These are phyloP conservation scores for Sesia apiformis DNA, from an alignment of 2,888 invertebrate genomes.

Conservation along the genomic window DNA sequence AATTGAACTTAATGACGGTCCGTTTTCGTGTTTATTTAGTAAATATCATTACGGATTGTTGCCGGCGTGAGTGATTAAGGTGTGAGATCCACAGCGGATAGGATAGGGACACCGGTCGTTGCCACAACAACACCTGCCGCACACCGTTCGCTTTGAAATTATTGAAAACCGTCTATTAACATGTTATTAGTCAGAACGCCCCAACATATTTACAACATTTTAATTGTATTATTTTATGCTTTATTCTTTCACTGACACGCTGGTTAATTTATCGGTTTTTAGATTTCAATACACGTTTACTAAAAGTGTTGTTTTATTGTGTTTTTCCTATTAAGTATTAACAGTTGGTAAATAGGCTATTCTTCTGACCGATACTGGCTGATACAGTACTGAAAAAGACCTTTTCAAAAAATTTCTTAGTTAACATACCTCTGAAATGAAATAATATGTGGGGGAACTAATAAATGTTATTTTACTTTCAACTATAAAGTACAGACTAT, in stretches of 20 bases:
- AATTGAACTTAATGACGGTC: slow-evolving; percentile 36
- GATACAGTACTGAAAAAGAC: too few species aligned
- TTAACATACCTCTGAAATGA: too few species aligned
- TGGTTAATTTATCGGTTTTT: slow-evolving; percentile 25
- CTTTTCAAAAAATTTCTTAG: too few species aligned
- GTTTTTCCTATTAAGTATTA: neutral
- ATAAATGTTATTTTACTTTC: too few species aligned
- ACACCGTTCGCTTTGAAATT: neutral
- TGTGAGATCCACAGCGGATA: slow-evolving; percentile 40
- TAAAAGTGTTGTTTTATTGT: neutral
- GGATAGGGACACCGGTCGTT: slow-evolving; percentile 17
- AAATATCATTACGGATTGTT: slow-evolving; percentile 49
- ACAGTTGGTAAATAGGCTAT: neutral
- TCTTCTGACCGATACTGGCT: too few species aligned
- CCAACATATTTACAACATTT: slow-evolving; percentile 48
- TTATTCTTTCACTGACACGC: slow-evolving; percentile 30
- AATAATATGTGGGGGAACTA: too few species aligned
- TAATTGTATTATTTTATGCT: slow-evolving; percentile 59
- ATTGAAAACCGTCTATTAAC: slow-evolving; percentile 49
- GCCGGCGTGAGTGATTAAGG: slow-evolving; percentile 50
- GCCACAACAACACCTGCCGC: slow-evolving; percentile 15
- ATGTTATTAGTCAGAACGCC: slow-evolving; percentile 49
- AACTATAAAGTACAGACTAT: too few species aligned
- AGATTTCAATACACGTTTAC: neutral
- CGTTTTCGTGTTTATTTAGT: slow-evolving; percentile 49